Evolutionary conservation across 2,888 invertebrate genomes (phyloP), one percentile per base, ranked within the genome.

Genomic region (Athalia cordata): DNA sequence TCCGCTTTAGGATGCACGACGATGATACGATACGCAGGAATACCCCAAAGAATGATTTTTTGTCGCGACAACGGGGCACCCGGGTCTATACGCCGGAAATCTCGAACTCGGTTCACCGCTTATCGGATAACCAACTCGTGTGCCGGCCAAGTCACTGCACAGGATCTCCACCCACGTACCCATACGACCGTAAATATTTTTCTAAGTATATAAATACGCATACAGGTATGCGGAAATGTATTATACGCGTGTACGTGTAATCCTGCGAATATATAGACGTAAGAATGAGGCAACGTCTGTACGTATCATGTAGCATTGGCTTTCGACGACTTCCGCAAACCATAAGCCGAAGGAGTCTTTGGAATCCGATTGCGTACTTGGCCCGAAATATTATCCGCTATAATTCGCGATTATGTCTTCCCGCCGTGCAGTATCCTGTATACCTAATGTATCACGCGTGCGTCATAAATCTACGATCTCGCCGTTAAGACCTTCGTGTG

Each of bases 11-110:
- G 11, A n/a, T 6, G 29, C n/a, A 52, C 55, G 55, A 68, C 55
- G 55, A 68, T 55, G 68, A 68, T 68, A 68, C 68, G 55, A 68
- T 68, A 68, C 52, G 11, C 29, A n/a, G 43, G 29, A 11, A 52
- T 43, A 29, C 29, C 29, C 29, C 29, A 29, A 68, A 52, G 68
- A 43, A 52, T 55, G 43, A 68, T 68, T 55, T 55, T 55, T 68
- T 68, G 11, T 68, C 29, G 55, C 59, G 70, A 72, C 70, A 45
- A 72, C 72, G 72, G 72, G 72, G 72, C 72, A 59, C 59, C 68
- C 55, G 55, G 5, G 68, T 68, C 68, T 68, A 68, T 68, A 68
- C 50, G 55, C 52, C 59, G 72, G 57, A 72, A 72, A 72, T 29
- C 29, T 29, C 29, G 29, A 29, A 72, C 57, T 59, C 72, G 72